Evolutionary conservation across 1,140 invertebrate species (phyloP).

Genomic region (Trissolcus basalis): DNA sequence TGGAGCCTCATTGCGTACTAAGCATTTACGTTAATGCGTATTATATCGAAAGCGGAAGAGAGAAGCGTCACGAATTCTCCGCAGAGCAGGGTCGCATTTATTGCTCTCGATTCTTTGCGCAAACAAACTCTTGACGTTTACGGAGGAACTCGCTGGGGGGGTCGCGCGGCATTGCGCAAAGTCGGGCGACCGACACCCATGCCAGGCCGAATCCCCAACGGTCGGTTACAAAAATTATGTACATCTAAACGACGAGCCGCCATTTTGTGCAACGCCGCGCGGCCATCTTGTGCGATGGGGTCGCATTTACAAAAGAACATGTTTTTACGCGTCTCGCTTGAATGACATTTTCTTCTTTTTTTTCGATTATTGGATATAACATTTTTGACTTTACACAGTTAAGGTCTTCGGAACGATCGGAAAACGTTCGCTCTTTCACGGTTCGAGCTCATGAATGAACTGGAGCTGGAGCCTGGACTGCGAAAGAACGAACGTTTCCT

Average conservation of each 20-base stretch:
- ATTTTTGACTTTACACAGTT: conserved; percentile 14
- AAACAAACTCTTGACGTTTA: conserved; percentile 9
- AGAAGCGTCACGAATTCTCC: conserved; percentile 49
- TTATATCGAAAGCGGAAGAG: conserved; percentile 55
- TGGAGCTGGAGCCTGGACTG: background rate
- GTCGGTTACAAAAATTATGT: conserved; percentile 35
- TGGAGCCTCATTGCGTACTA: conserved; percentile 31
- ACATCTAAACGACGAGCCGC: conserved; percentile 2
- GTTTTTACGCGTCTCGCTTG: too few relatives aligned
- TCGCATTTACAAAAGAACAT: conserved; percentile 34
- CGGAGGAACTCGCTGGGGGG: conserved; percentile 7
- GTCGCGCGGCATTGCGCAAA: background rate
- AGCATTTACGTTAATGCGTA: conserved; percentile 31
- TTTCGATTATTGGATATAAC: background rate
- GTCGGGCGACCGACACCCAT: too few relatives aligned
- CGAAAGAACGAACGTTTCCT: background rate
- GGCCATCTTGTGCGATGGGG: background rate
- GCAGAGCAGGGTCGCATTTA: conserved; percentile 33
- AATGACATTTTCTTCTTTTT: too few relatives aligned
- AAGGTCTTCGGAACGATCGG: too few relatives aligned
- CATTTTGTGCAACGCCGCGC: conserved; percentile 5
- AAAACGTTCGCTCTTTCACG: too few relatives aligned
- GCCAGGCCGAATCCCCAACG: too few relatives aligned
- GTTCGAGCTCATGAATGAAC: too few relatives aligned
- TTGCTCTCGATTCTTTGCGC: conserved; percentile 41